Percentiles rank a stretch among this genome's conserved stretches.
These are phyloP conservation scores for Psococerastis gibbosa DNA, from an alignment of 2,888 invertebrate genomes.

Conservation along the genomic window DNA sequence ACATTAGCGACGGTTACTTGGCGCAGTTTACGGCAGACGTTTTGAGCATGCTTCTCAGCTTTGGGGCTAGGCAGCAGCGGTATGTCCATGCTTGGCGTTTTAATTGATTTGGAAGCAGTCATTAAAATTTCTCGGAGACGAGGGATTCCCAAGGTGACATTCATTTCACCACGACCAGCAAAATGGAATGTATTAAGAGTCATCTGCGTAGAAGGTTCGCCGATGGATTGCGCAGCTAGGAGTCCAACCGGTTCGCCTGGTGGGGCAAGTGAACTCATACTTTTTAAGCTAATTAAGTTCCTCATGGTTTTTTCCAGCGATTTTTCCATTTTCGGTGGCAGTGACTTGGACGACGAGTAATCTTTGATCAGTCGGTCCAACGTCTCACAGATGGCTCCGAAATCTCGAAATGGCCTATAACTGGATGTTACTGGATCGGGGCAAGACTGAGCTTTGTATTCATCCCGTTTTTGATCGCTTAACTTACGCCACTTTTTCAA, in stretches of 20 bases:
- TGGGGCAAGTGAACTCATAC: constrained; percentile 53
- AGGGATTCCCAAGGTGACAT: constrained; percentile 98
- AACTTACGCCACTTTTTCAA: constrained; percentile 47
- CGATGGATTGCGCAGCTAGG: constrained; percentile 92
- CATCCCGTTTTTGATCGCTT: constrained; percentile 35
- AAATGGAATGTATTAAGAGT: constrained; percentile 99
- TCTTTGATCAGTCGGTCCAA: constrained; percentile 45
- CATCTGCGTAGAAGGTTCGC: constrained; percentile 99
- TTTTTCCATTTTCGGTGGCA: background rate
- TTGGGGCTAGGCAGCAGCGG: constrained; percentile 46
- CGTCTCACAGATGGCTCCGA: constrained; percentile 71
- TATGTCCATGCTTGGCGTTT: constrained; percentile 92
- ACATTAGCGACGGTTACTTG: constrained; percentile 63
- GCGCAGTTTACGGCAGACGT: constrained; percentile 50
- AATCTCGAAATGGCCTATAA: constrained; percentile 52
- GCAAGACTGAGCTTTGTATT: constrained; percentile 29
- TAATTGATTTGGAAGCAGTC: constrained; percentile 82
- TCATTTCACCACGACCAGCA: constrained; percentile 99
- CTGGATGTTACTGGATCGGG: constrained; percentile 57
- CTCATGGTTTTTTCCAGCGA: constrained; percentile 30
- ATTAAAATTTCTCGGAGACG: constrained; percentile 91
- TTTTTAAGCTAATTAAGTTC: constrained; percentile 56
- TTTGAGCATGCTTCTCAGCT: constrained; percentile 36
- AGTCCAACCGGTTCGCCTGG: constrained; percentile 96
- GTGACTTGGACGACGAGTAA: constrained; percentile 32